Percentiles rank a stretch among this genome's conserved stretches.
phyloP scores from a whole-genome alignment of 2,888 invertebrate genomes.

The Dyspetes luteomarginatus region DNA sequence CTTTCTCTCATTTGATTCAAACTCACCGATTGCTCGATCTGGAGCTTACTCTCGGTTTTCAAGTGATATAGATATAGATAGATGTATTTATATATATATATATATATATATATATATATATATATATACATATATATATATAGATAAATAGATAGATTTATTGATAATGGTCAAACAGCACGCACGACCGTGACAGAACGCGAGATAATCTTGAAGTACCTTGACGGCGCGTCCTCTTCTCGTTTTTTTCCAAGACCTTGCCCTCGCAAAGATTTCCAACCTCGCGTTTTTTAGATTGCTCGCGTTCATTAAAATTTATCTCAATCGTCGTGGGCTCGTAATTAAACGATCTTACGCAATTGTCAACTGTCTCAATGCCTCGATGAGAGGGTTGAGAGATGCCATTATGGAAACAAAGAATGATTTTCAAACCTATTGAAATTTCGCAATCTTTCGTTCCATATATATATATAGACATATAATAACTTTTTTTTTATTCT shows the following conservation, averaged over 20 bases:
- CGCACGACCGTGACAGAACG: slow-evolving; percentile 2
- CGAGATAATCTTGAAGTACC: background rate
- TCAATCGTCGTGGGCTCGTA: slow-evolving; percentile 2
- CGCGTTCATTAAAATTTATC: background rate
- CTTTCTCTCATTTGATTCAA: slow-evolving; percentile 16
- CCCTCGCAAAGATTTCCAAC: background rate
- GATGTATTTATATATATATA: no score
- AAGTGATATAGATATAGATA: background rate
- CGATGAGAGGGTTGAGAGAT: background rate
- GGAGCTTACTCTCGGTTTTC: slow-evolving; percentile 48
- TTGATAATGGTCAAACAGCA: slow-evolving; percentile 7
- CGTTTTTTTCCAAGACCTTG: slow-evolving; percentile 1
- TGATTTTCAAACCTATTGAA: background rate
- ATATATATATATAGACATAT: no score
- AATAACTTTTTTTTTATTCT: no score
- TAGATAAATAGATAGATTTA: background rate
- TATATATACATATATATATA: background rate
- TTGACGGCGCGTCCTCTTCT: background rate
- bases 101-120: no score
- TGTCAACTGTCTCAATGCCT: background rate
- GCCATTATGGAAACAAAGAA: no score
- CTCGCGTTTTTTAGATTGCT: background rate
- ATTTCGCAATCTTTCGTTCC: background rate
- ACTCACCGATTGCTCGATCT: background rate
- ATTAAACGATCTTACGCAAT: background rate